phyloP scores from a whole-genome alignment of 2,113 vertebrate species.

The Trematomus loennbergii region DNA sequence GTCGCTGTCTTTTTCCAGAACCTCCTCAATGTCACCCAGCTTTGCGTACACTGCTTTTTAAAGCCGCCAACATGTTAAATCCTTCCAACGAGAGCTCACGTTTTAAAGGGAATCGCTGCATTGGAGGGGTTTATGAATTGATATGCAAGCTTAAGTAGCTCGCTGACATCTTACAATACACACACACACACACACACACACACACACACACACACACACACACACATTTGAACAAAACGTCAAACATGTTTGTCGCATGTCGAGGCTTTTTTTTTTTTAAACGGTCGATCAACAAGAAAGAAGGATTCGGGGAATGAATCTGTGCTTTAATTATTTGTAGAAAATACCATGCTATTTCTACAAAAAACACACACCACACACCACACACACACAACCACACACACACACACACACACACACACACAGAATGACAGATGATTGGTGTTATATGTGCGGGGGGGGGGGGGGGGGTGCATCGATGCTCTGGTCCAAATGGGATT shows the following conservation, averaged over 20 bases:
- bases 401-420: conserved; percentile 9
- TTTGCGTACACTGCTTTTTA: neutral
- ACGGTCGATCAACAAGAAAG: conserved; percentile 31
- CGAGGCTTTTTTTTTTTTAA: conserved; percentile 51
- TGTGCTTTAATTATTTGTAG: conserved; percentile 75
- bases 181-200: conserved; percentile 12
- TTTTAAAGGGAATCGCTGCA: conserved; percentile 81
- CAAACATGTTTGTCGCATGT: conserved; percentile 8
- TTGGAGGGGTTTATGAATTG: conserved; percentile 53
- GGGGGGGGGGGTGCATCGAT: conserved; percentile 57
- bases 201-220: too few species aligned
- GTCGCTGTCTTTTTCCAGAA: conserved; percentile 53
- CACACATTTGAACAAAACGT: conserved; percentile 20
- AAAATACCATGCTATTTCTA: conserved; percentile 53
- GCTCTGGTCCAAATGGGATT: conserved; percentile 70
- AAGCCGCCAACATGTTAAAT: conserved; percentile 39
- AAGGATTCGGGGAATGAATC: conserved; percentile 42
- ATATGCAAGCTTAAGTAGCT: conserved; percentile 54
- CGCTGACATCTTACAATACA: conserved; percentile 74
- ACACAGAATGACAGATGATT: conserved; percentile 11
- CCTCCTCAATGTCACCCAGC: neutral
- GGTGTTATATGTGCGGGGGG: conserved; percentile 35
- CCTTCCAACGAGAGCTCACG: conserved; percentile 32
- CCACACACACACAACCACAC: conserved; percentile 1
- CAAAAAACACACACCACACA: conserved; percentile 10